Evolutionary conservation across 2,888 invertebrate species (phyloP), one percentile per base, ranked within the genome.

Genomic region (Eupithecia dodoneata): DNA sequence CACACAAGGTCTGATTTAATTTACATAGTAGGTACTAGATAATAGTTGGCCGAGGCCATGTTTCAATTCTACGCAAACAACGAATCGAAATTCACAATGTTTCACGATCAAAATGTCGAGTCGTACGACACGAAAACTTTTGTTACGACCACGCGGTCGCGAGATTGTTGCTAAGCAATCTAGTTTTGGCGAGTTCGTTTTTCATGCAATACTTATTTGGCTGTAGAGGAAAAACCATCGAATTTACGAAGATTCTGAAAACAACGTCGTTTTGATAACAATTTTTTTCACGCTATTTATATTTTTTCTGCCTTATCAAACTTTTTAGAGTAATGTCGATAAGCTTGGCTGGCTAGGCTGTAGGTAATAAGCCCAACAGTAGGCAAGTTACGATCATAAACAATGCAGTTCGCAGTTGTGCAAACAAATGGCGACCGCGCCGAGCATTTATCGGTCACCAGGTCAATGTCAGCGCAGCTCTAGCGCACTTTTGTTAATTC

Each of bases 381-480:
- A 70, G 70, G 47, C 5, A 70, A 69, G 55, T 66, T 59, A 74
- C 75, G 73, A 63, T 76, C 69, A 76, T 52, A 65, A 73, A 79
- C 77, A 75, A 74, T 78, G 72, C 74, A 71, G 66, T 76, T 81
- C 80, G 81, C 88, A 90, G 87, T 89, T 90, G 88, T 87, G 86
- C 84, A 89, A 90, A 89, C 86, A 82, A 85, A 85, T 83, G 83
- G 81, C 79, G 83, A 86, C 81, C 82, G 84, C 83, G 73, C 75
- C 70, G 75, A 72, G 71, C 71, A 70, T 77, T 75, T 86, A 87
- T 90, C 84, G 92, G 93, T 93, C 90, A 93, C 82, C 82, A 79
- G 90, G 92, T 88, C 93, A 93, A 92, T 93, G 93, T 90, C 92
- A 87, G 82, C 85, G 78, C 73, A 77, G 78, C 79, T 79, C 78